Base-by-base conservation (phyloP, 1,140 invertebrate genomes). In the Drosophila tani region DNA sequence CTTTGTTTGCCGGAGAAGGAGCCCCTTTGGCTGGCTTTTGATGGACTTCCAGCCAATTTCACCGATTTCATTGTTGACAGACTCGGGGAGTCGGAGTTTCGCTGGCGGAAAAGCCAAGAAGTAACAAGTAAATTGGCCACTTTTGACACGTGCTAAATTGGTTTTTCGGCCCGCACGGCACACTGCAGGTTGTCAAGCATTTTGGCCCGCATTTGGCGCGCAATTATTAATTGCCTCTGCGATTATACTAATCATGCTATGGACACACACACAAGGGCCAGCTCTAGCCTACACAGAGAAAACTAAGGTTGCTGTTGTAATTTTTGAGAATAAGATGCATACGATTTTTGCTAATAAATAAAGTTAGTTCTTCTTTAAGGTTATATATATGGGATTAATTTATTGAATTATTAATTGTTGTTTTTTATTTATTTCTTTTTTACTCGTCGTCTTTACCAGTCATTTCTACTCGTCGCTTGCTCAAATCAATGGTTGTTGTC, bases 1-100 rank as follows among this genome's bases (percentile, higher is more conserved):
- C 64, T 82, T 66, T 49, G 65, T 62, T 67, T 68, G 55, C 79
- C 69, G 53, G 67, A 66, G 24, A 19, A 8, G 35, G 35, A 56
- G 73, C 55, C 29, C 35, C 41, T 75, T 12, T 51, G 35, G 68
- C 59, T 68, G 66, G 35, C 29, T 74, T 64, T 49, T 79, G 82
- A 75, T 77, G 67, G 58, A 88, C 76, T 88, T 90, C 68, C 81
- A 84, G 74, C 55, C 84, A 88, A 88, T 88, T 88, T 88, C 81
- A 88, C 79, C 82, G 83, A 87, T 90, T 90, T 79, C 74, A 74
- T 90, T 90, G 81, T 76, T 76, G 74, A 77, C 73, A 84, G 68
- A 81, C 47, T 65, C 55, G 50, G 47, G 56, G 50, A 80, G 63
- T 27, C 12, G 14, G 45, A 57, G 46, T 41, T 40, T 11, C 7